These are phyloP conservation scores for Cichladusa arquata DNA, from an alignment of 2,113 vertebrate species.

Conservation along the genomic window DNA sequence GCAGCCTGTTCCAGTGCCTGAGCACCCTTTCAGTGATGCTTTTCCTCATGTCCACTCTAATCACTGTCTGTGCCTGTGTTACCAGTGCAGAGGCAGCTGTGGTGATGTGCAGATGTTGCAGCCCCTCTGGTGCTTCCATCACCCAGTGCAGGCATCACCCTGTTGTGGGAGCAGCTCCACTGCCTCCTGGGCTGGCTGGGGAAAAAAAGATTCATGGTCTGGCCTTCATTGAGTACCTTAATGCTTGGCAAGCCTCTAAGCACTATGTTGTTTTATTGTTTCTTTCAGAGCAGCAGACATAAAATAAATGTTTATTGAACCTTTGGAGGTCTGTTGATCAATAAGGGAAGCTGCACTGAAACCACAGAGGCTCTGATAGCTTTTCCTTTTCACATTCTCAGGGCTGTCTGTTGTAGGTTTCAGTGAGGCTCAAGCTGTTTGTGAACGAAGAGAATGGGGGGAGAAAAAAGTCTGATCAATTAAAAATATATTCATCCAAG, in stretches of 20 bases:
- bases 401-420: background rate
- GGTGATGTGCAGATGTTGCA: background rate
- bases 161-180: background rate
- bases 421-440: background rate
- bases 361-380: constrained; percentile 15
- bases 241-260: constrained; percentile 28
- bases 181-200: background rate
- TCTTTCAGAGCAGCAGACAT: constrained; percentile 13
- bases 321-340: constrained; percentile 40
- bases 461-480: background rate
- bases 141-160: background rate
- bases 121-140: background rate
- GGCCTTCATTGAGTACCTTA: constrained; percentile 22
- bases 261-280: constrained; percentile 7
- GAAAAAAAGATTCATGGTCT: background rate
- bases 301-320: constrained; percentile 61
- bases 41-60: background rate
- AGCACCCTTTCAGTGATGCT: background rate
- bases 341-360: constrained; percentile 36
- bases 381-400: background rate
- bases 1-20: background rate
- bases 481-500: constrained; percentile 10
- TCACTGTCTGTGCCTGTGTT: background rate
- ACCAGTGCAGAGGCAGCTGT: background rate
- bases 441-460: background rate